phyloP scores from a whole-genome alignment of 2,888 invertebrate species.

The Fissipunctia ypsillon region DNA sequence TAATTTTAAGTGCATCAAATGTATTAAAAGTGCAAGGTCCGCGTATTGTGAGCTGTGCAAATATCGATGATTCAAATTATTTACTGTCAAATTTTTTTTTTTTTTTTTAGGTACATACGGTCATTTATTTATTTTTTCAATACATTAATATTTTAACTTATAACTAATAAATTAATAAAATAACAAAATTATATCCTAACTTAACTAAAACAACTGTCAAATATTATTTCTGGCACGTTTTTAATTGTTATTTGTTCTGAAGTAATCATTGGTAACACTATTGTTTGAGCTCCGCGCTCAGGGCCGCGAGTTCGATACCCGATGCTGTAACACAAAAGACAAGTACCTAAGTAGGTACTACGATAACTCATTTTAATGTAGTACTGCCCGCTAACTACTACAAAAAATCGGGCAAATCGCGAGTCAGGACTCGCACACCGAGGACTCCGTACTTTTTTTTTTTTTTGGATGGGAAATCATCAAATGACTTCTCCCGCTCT shows the following conservation, averaged over 20 bases:
- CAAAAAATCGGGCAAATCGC: neutral
- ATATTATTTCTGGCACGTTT: slow-evolving; percentile 28
- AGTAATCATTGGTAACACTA: slow-evolving; percentile 17
- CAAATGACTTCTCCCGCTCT: too few relatives aligned
- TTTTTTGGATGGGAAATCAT: too few relatives aligned
- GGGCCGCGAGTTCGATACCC: slow-evolving; percentile 40
- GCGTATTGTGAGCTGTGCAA: neutral
- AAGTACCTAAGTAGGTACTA: neutral
- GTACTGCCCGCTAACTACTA: neutral
- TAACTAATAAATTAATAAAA: too few relatives aligned
- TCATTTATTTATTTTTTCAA: too few relatives aligned
- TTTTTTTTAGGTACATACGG: too few relatives aligned
- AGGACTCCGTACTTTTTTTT: too few relatives aligned
- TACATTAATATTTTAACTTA: too few relatives aligned
- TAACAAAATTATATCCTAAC: too few relatives aligned
- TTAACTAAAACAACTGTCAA: too few relatives aligned
- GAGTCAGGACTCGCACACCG: neutral
- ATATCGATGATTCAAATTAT: slow-evolving; percentile 17
- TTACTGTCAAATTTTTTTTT: slow-evolving; percentile 13
- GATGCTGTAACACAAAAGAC: slow-evolving; percentile 24
- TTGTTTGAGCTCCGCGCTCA: slow-evolving; percentile 33
- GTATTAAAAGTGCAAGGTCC: neutral
- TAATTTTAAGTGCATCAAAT: neutral
- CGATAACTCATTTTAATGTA: neutral
- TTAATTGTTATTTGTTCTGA: slow-evolving; percentile 32